Base-by-base conservation (phyloP, 1,140 invertebrate species). In the Drosophila leontia region DNA sequence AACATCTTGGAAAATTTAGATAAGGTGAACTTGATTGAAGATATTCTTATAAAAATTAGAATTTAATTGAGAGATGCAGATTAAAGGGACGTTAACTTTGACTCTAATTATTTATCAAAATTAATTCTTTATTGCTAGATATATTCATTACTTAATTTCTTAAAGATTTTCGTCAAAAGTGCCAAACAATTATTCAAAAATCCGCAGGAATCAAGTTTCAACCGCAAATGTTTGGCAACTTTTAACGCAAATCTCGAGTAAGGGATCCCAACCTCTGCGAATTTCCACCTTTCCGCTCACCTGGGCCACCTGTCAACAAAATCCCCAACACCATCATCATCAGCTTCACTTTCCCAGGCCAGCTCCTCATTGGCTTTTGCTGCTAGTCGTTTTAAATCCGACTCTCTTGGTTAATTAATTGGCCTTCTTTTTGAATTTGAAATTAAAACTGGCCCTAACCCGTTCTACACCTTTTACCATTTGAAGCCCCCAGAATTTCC, bases 391-490 rank as follows among this genome's bases (percentile, higher is more conserved):
- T 83, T 83, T 68, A 80, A 88, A 75, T 71, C 74, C 68, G 62
- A 63, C 75, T 68, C 81, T 84, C 64, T 56, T 76, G 65, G 68
- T 78, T 88, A 88, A 88, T 88, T 90, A 88, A 88, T 88, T 87
- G 84, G 76, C 63, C 79, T 84, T 78, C 74, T 88, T 81, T 87
- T 72, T 41, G 69, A 90, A 80, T 84, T 76, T 67, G 75, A 84
- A 88, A 88, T 88, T 90, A 88, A 88, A 84, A 65, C 84, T 64
- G 62, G 58, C 65, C 80, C 61, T 51, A 68, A 63, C 55, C 63
- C 53, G n/a, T 17, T 26, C 6, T 26, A 29, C 39, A 34, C 26
- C 55, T 11, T 39, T n/a, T 26, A 12, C 1, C 44, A 3, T 23
- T n/a, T 37, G 26, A 12, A 23, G 44, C 11, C 44, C 44, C 19